Conservation (phyloP, 2,113 vertebrate species). For the Prietella phreatophila region DNA sequence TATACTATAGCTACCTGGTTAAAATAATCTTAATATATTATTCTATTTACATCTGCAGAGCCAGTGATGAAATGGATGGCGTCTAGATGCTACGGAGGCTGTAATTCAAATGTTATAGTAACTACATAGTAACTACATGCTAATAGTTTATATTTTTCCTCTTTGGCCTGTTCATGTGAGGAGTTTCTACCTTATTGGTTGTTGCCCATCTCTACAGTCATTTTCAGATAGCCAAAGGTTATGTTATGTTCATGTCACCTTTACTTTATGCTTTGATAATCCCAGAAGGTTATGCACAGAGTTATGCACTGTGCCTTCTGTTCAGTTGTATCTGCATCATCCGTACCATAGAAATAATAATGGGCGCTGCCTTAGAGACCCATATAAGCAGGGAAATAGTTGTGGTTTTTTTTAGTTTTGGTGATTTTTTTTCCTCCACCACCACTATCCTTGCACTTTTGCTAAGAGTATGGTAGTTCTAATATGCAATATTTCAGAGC, state of each 20-base stretch:
- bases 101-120: background rate
- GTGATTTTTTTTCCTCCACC: background rate
- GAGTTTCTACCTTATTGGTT: background rate
- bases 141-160: background rate
- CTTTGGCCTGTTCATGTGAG: background rate
- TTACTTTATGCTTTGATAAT: background rate
- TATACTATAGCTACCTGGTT: background rate
- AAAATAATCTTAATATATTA: background rate
- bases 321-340: background rate
- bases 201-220: background rate
- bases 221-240: background rate
- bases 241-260: background rate
- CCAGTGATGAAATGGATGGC: background rate
- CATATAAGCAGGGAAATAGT: background rate
- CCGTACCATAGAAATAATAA: background rate
- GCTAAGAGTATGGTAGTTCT: slow-evolving; percentile 13
- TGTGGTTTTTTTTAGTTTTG: background rate
- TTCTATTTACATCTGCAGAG: background rate
- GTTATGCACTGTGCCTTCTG: background rate
- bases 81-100: background rate
- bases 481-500: slow-evolving; percentile 42
- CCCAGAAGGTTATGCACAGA: background rate
- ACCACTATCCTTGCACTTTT: slow-evolving; percentile 23
- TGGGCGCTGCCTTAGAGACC: background rate
- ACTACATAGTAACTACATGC: background rate